phyloP scores from a whole-genome alignment of 2,797 vertebrate genomes.

The Spinibarbus caldwelli region DNA sequence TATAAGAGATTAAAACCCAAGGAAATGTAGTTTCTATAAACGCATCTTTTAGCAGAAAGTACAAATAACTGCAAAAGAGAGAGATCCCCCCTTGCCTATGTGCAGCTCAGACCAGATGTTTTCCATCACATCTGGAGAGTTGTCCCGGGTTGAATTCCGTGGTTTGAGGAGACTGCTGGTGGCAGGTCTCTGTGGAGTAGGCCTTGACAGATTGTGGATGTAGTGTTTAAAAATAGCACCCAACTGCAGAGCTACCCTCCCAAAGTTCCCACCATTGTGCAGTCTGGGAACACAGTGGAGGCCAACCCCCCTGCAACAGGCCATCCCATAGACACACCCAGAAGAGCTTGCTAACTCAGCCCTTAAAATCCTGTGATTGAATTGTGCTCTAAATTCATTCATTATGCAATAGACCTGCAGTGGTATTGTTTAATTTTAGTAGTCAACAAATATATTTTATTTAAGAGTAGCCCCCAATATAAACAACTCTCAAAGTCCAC shows the following conservation, averaged over 20 bases:
- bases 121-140: constrained; percentile 88
- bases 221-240: constrained; percentile 91
- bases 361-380: background rate
- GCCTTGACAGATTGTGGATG: constrained; percentile 86
- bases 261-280: constrained; percentile 91
- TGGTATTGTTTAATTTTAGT: background rate
- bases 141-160: constrained; percentile 87
- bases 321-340: constrained; percentile 22
- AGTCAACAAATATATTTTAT: background rate
- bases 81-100: constrained; percentile 45
- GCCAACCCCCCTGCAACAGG: constrained; percentile 66
- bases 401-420: background rate
- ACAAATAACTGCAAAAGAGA: background rate
- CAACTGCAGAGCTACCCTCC: constrained; percentile 83
- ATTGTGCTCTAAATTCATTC: background rate
- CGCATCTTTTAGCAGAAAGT: constrained; percentile 6
- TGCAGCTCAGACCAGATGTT: constrained; percentile 86
- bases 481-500: too few relatives aligned
- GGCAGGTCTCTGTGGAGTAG: constrained; percentile 86
- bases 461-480: background rate
- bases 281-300: constrained; percentile 93
- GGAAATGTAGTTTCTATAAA: background rate
- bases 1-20: background rate
- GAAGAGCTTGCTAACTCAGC: background rate
- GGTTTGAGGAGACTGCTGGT: constrained; percentile 85